phyloP scores from a whole-genome alignment of 2,113 vertebrate species.

The Syrrhaptes paradoxus region DNA sequence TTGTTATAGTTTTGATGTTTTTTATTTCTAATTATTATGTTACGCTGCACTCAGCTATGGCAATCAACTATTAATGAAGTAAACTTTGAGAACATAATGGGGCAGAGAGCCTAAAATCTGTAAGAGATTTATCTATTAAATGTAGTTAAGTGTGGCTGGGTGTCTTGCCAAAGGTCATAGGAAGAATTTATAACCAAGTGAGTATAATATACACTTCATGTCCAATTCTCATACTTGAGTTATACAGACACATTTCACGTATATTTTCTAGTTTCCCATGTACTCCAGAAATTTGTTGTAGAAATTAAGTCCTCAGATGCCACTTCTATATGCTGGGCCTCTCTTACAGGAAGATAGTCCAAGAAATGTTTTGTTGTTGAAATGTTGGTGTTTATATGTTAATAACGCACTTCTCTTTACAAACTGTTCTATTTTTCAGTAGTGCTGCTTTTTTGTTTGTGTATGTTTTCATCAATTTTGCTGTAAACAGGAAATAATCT shows the following conservation, averaged over 20 bases:
- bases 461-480: not conserved
- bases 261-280: not conserved
- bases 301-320: not conserved
- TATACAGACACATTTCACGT: not conserved
- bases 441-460: not conserved
- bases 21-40: not conserved
- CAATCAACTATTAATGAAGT: not conserved
- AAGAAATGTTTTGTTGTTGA: not conserved
- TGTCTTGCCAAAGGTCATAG: not conserved
- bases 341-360: not conserved
- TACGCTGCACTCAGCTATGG: not conserved
- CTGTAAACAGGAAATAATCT: not conserved
- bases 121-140: not conserved
- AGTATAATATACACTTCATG: not conserved
- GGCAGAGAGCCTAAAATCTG: not conserved
- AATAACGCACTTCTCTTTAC: not conserved
- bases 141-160: not conserved
- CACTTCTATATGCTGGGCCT: not conserved
- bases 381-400: not conserved
- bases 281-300: not conserved
- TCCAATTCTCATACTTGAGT: not conserved
- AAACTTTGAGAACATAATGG: not conserved
- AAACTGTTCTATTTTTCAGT: not conserved
- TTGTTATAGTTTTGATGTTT: not conserved
- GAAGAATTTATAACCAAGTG: not conserved